Conservation (phyloP, 1,140 invertebrate genomes). For the Aleiodes sp. region DNA sequence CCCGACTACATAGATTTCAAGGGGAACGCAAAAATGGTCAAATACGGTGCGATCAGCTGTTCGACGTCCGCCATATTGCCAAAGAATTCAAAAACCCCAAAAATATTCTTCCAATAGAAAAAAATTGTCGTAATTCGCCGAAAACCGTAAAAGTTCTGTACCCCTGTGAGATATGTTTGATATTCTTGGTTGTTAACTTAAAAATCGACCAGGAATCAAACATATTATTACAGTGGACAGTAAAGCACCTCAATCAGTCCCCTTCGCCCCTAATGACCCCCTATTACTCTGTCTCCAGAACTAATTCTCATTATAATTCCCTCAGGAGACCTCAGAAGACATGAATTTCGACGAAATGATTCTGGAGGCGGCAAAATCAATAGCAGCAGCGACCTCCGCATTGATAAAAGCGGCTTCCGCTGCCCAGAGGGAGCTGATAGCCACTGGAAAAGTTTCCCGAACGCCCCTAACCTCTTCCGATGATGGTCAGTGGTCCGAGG, state of each 20-base stretch:
- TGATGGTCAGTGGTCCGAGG: constrained; percentile 99
- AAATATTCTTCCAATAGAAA: no score
- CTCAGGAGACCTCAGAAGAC: constrained; percentile 88
- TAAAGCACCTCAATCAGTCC: not conserved
- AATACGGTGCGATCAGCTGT: no score
- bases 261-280: not conserved
- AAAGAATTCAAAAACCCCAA: no score
- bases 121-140: no score
- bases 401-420: constrained; percentile 95
- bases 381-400: constrained; percentile 95
- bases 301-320: no score
- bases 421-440: constrained; percentile 93
- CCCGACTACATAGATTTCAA: no score
- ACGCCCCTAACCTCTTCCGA: constrained; percentile 85
- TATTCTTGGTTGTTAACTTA: constrained; percentile 97
- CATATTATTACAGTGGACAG: constrained; percentile 89
- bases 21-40: no score
- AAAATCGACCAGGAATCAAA: constrained; percentile 97
- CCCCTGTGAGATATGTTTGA: constrained; percentile 99
- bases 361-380: constrained; percentile 96
- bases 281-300: not conserved
- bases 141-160: constrained; percentile 5
- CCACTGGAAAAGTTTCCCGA: constrained; percentile 79
- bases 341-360: constrained; percentile 99
- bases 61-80: no score